Base-by-base conservation (phyloP, 1,140 invertebrate genomes). In the Achatina immaculata region DNA sequence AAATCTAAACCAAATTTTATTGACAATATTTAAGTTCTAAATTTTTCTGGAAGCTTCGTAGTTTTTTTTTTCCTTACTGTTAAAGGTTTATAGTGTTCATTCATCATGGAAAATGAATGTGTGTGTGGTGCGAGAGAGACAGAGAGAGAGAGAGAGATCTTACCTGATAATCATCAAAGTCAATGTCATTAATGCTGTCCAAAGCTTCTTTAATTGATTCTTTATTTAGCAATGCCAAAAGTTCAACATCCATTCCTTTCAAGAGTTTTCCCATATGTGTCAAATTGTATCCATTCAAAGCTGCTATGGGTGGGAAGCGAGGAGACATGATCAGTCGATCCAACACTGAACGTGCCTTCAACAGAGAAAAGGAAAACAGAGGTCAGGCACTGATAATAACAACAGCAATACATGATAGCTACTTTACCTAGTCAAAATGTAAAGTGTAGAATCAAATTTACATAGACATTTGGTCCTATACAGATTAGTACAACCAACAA, bases 141-240 rank as follows among this genome's bases (percentile, higher is more conserved):
- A 9, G 7, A 31, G 19, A 28, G 28, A 14, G 28, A 28, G 7
- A 16, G 7, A 7, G 28, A 28, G 7, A 11, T 0, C 48, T 78
- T n/a, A 82, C 81, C 81, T 82, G 81, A 31, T 45, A 51, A 6
- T 82, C 81, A n/a, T 76, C 81, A 40, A 82, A 82, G 62, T 82
- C 75, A 6, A 82, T 14, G 40, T 82, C 81, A 68, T 40, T 78
- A 24, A 82, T 73, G 31, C 40, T 69, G 21, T 73, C 74, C 81
- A 82, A 4, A 34, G 81, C 66, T n/a, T 73, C 75, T 42, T 69
- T 38, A 51, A 82, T 34, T 19, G 68, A 66, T 28, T 34, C 38
- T 16, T 58, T 68, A n/a, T 68, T 65, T 28, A 82, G 76, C 68
- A 78, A 51, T 34, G 38, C 45, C 7, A 82, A 31, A 48, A 73